Percentiles rank a stretch among this genome's conserved stretches.
These are phyloP conservation scores for Chesias legatella DNA, from an alignment of 2,888 invertebrate species.

Conservation along the genomic window DNA sequence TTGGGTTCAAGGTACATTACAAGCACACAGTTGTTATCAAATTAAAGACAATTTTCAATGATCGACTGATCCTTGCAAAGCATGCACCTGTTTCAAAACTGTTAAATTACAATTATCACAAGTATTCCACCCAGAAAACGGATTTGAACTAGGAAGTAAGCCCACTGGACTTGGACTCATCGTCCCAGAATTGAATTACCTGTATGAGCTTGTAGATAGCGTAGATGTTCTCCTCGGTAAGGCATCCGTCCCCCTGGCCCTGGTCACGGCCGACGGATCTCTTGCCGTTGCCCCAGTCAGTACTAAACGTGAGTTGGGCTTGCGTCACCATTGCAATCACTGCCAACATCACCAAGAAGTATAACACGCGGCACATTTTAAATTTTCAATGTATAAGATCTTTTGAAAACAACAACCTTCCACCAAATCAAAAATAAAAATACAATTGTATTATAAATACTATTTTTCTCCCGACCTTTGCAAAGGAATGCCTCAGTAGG, in stretches of 20 bases:
- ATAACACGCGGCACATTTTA: conserved; percentile 42
- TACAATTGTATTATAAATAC: too few relatives aligned
- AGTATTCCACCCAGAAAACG: too few relatives aligned
- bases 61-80: too few relatives aligned
- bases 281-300: conserved; percentile 77
- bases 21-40: too few relatives aligned
- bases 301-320: conserved; percentile 80
- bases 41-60: too few relatives aligned
- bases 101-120: too few relatives aligned
- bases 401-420: neutral
- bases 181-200: conserved; percentile 48
- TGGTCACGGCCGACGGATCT: conserved; percentile 43
- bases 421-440: too few relatives aligned
- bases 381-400: conserved; percentile 2
- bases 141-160: too few relatives aligned
- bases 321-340: conserved; percentile 39
- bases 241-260: conserved; percentile 57
- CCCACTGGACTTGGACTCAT: neutral
- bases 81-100: too few relatives aligned
- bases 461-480: too few relatives aligned
- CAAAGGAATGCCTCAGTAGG: neutral
- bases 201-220: conserved; percentile 81
- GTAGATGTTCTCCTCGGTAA: conserved; percentile 76
- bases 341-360: conserved; percentile 36
- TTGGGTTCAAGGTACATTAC: too few relatives aligned